Evolutionary conservation across 2,113 vertebrate species (phyloP), one percentile per base, ranked within the genome.

Genomic region (Leucopsar rothschildi): DNA sequence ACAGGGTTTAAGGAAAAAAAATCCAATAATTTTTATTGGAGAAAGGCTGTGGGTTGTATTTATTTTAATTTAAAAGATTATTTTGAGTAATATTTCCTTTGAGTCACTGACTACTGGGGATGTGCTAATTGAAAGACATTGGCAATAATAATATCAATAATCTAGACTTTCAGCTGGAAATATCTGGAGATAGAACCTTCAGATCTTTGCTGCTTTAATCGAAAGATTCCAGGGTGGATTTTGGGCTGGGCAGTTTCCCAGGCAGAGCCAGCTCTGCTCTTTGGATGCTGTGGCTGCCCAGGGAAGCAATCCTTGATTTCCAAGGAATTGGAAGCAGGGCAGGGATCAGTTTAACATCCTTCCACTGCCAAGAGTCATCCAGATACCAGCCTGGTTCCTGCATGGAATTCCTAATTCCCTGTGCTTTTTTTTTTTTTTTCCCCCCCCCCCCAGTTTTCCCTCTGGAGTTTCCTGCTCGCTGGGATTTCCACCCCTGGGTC

Each of bases 11-110:
- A 65, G 17, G 37, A 37, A 37, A 33, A 18, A 65, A 69, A 82
- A 5, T 0, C 1, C 5, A 20, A 18, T 8, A 29, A 6, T 11
- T 45, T 15, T 39, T 47, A 8, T 6, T 40, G 11, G 47, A 73
- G 53, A 15, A 31, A 68, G 10, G 5, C 10, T 27, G 14, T 27
- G 19, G 10, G 25, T 20, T 40, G 28, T 49, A 16, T 7, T 59
- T 22, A 20, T 44, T 71, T 27, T 5, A 69, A 52, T 52, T 42
- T 42, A 19, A 50, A 39, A 28, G 4, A 7, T 2, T 1, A 1
- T 45, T 44, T 29, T 70, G 47, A 20, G 11, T 27, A 25, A 10
- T 15, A 1, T 28, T 44, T 79, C 63, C 40, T 56, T 80, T 39
- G 31, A 76, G 39, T 35, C 25, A 15, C 24, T 53, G 44, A 61